phyloP scores from a whole-genome alignment of 2,113 vertebrate species.

The Trochalopteron elliotii region DNA sequence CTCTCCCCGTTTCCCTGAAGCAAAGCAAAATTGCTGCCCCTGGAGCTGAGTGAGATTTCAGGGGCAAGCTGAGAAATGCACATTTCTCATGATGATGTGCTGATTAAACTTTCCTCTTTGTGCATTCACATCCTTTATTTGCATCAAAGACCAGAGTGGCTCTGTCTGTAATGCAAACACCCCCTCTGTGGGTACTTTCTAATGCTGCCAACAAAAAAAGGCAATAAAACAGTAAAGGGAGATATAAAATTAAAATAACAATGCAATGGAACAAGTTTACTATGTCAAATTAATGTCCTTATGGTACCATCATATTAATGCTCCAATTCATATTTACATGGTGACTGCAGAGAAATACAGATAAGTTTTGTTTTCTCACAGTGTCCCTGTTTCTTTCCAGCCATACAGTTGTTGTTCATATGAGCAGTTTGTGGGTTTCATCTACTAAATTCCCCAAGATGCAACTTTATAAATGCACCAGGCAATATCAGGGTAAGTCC shows the following conservation, averaged over 20 bases:
- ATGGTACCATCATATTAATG: background rate
- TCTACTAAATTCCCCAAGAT: background rate
- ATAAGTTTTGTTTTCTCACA: background rate
- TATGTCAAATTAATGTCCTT: background rate
- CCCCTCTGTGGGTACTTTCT: background rate
- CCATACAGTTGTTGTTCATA: background rate
- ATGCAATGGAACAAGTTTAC: background rate
- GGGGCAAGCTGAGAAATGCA: background rate
- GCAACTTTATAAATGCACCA: background rate
- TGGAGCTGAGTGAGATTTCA: background rate
- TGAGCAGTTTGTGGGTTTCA: background rate
- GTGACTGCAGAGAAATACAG: background rate
- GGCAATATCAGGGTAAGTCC: background rate
- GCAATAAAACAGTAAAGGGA: background rate
- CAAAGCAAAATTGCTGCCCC: background rate
- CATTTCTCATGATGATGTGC: background rate
- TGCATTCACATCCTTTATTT: background rate
- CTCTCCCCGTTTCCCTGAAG: background rate
- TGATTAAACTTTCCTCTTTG: background rate
- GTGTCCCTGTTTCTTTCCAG: background rate
- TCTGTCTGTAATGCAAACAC: background rate
- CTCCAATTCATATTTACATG: background rate
- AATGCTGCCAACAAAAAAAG: background rate
- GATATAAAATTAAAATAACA: slow-evolving; percentile 16
- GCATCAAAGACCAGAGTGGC: background rate